phyloP scores from a whole-genome alignment of 2,113 vertebrate genomes.

The Panthera leo region DNA sequence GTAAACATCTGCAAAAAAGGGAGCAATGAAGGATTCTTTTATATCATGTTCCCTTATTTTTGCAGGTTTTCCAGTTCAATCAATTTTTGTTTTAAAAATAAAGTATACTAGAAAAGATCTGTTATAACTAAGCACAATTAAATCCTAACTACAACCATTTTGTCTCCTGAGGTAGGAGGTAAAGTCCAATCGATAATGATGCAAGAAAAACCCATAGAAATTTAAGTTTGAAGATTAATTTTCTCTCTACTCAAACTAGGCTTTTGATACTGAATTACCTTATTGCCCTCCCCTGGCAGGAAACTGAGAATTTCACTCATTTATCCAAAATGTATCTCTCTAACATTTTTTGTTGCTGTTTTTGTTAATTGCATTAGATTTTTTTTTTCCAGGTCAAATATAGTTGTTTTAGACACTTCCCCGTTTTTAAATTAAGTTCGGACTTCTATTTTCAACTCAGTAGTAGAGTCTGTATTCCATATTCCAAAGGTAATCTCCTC shows the following conservation, averaged over 20 bases:
- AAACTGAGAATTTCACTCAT: constrained; percentile 74
- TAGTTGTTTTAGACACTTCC: background rate
- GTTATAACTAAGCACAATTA: constrained; percentile 79
- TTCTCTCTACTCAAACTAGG: constrained; percentile 79
- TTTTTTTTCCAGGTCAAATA: constrained; percentile 59
- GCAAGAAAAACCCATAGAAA: constrained; percentile 74
- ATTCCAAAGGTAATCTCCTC: background rate
- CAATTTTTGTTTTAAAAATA: constrained; percentile 59
- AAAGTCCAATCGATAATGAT: constrained; percentile 82
- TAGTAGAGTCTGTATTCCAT: background rate
- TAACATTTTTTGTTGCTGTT: background rate
- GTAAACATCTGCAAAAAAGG: too few species aligned
- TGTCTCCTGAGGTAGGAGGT: constrained; percentile 68
- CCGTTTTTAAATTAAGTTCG: background rate
- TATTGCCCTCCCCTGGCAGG: constrained; percentile 65
- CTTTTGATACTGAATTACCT: constrained; percentile 77
- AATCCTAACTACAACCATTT: constrained; percentile 77
- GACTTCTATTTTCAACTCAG: background rate
- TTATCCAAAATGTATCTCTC: constrained; percentile 68
- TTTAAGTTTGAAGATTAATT: constrained; percentile 81
- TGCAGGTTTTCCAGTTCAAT: background rate
- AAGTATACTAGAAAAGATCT: constrained; percentile 41
- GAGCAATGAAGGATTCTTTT: background rate
- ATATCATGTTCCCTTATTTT: background rate
- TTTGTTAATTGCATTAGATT: constrained; percentile 18